These are phyloP conservation scores for Cinclus cinclus DNA, from an alignment of 2,113 vertebrate genomes.

Conservation along the genomic window DNA sequence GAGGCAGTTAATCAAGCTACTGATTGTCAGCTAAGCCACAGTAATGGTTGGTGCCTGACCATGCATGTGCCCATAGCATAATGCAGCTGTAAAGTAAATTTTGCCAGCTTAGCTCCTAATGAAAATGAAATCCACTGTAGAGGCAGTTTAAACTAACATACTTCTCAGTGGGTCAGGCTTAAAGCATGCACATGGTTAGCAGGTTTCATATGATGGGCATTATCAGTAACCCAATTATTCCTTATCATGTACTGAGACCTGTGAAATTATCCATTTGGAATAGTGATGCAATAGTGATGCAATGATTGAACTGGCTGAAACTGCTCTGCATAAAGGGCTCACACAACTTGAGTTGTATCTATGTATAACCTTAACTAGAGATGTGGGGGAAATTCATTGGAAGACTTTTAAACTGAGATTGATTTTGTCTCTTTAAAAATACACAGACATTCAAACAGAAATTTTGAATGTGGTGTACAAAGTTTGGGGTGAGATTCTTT, in stretches of 20 bases:
- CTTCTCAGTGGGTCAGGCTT: background rate
- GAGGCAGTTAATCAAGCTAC: slow-evolving; percentile 46
- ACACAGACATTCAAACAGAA: background rate
- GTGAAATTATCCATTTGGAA: background rate
- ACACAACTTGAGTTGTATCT: background rate
- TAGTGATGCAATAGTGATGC: background rate
- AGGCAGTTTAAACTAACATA: slow-evolving; percentile 2
- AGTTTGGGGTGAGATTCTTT: background rate
- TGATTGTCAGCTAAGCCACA: slow-evolving; percentile 15
- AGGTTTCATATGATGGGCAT: background rate
- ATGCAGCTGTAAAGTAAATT: slow-evolving; percentile 32
- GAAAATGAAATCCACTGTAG: slow-evolving; percentile 13
- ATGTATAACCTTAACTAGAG: background rate
- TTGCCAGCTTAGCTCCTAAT: slow-evolving; percentile 22
- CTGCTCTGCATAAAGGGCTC: background rate
- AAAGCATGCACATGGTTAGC: background rate
- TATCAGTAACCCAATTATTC: background rate
- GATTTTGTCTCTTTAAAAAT: background rate
- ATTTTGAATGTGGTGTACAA: background rate
- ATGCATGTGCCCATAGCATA: slow-evolving; percentile 47
- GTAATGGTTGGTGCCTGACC: slow-evolving; percentile 26
- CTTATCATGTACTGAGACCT: background rate
- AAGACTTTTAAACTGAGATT: background rate
- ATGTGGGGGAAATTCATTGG: background rate
- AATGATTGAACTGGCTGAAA: background rate